Evolutionary conservation across 2,888 invertebrate genomes (phyloP).

Genomic region (Nemurella pictetii): DNA sequence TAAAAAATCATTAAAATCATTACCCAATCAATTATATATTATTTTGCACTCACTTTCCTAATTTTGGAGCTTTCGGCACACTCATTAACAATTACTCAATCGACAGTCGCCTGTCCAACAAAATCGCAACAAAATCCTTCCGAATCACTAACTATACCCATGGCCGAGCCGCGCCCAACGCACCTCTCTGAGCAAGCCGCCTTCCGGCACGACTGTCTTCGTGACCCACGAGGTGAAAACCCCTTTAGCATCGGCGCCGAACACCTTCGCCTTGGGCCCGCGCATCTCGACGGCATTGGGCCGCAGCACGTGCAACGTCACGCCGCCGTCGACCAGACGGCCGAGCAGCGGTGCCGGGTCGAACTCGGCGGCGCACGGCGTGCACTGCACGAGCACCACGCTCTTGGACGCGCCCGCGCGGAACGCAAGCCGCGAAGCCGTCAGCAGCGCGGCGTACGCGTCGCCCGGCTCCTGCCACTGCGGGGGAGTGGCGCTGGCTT

Average conservation of each 20-base stretch:
- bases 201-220: conserved; percentile 40
- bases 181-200: conserved; percentile 37
- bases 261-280: conserved; percentile 40
- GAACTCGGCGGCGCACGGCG: conserved; percentile 45
- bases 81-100: too few relatives aligned
- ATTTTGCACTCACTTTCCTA: too few relatives aligned
- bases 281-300: conserved; percentile 46
- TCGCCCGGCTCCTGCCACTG: too few relatives aligned
- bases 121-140: too few relatives aligned
- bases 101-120: too few relatives aligned
- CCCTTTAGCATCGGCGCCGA: conserved; percentile 49
- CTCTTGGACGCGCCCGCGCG: conserved; percentile 54
- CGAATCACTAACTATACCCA: too few relatives aligned
- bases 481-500: background rate
- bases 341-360: conserved; percentile 48
- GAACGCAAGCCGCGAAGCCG: conserved; percentile 50
- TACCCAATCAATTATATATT: too few relatives aligned
- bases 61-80: too few relatives aligned
- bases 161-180: too few relatives aligned
- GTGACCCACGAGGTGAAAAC: conserved; percentile 50
- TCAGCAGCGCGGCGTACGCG: conserved; percentile 46
- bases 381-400: conserved; percentile 52
- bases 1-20: too few relatives aligned
- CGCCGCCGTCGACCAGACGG: conserved; percentile 48
- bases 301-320: conserved; percentile 48